These are phyloP conservation scores for Eurystomus glaucurus DNA, from an alignment of 2,797 vertebrate genomes.

Conservation along the genomic window DNA sequence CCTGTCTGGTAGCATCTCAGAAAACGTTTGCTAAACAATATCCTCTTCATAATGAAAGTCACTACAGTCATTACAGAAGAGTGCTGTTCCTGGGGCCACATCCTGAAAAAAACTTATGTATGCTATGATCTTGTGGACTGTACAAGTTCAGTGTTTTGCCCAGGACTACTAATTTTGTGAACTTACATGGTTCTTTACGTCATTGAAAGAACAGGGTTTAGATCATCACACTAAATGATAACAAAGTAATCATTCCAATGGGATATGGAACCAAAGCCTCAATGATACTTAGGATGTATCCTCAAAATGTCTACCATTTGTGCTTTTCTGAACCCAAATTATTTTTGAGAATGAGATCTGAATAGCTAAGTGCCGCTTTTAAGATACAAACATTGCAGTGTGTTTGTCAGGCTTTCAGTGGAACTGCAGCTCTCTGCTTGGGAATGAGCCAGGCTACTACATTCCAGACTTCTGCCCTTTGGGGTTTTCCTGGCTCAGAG, in stretches of 20 bases:
- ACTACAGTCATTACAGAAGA: neutral
- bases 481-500: constrained; percentile 16
- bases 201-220: neutral
- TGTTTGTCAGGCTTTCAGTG: constrained; percentile 15
- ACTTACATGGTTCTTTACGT: neutral
- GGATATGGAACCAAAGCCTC: neutral
- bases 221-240: neutral
- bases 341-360: neutral
- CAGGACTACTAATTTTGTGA: neutral
- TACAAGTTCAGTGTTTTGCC: neutral
- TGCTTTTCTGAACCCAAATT: neutral
- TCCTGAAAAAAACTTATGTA: neutral
- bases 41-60: neutral
- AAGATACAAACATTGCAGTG: neutral
- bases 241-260: neutral
- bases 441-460: neutral
- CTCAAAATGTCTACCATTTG: neutral
- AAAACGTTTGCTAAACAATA: neutral
- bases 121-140: neutral
- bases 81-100: neutral
- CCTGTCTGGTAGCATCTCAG: neutral
- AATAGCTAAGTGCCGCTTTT: neutral
- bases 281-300: neutral
- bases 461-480: neutral
- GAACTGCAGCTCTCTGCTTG: constrained; percentile 10